Evolutionary conservation across 2,113 vertebrate species (phyloP).

Genomic region (Garra rufa): DNA sequence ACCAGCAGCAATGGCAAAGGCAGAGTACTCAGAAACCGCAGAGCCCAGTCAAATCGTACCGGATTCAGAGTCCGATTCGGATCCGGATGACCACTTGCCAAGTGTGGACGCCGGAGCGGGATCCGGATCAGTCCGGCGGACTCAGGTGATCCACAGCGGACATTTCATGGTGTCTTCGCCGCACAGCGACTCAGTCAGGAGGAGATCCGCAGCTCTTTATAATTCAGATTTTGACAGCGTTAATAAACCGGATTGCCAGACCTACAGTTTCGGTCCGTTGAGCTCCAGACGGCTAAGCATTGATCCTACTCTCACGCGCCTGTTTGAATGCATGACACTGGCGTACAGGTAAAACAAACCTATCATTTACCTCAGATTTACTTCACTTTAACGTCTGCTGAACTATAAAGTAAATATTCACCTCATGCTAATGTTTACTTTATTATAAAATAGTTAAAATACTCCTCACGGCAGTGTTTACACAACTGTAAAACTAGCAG

Average conservation of each 20-base stretch:
- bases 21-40: constrained; percentile 52
- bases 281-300: constrained; percentile 86
- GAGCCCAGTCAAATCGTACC: constrained; percentile 49
- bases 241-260: constrained; percentile 70
- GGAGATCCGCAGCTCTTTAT: constrained; percentile 63
- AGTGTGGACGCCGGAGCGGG: constrained; percentile 47
- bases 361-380: background rate
- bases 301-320: constrained; percentile 90
- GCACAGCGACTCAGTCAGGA: constrained; percentile 82
- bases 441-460: background rate
- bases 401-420: background rate
- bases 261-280: constrained; percentile 77
- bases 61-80: constrained; percentile 81
- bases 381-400: background rate
- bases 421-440: background rate
- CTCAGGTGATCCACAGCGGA: constrained; percentile 96
- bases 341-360: constrained; percentile 88
- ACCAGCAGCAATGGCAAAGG: constrained; percentile 57
- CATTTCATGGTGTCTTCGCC: constrained; percentile 99
- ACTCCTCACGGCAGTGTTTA: background rate
- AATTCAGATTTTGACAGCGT: constrained; percentile 76
- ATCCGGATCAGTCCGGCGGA: constrained; percentile 53
- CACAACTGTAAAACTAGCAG: background rate
- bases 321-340: constrained; percentile 98
- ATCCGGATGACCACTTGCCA: constrained; percentile 65